Evolutionary conservation across 2,888 invertebrate species (phyloP).

Genomic region (Campoplex nolae): DNA sequence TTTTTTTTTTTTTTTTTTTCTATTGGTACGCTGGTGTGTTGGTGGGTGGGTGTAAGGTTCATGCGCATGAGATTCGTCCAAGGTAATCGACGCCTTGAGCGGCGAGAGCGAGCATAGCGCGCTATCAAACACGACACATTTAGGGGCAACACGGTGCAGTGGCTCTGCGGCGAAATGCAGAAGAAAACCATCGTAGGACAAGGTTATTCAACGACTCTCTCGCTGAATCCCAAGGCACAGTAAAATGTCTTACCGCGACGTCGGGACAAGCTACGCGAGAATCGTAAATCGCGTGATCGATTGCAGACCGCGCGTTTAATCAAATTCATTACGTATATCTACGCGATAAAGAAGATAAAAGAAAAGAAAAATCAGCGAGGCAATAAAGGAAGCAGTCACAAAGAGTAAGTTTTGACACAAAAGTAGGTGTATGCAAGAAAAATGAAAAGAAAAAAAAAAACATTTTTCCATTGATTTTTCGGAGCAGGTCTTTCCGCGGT

Average conservation of each 20-base stretch:
- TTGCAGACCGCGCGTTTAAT: not conserved
- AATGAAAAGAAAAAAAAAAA: too few species aligned
- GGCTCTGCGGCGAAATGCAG: slow-evolving; percentile 68
- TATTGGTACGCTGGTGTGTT: too few species aligned
- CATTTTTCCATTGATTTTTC: too few species aligned
- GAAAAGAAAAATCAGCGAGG: too few species aligned
- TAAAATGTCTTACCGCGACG: too few species aligned
- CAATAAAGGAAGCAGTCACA: too few species aligned
- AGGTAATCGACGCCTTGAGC: slow-evolving; percentile 36
- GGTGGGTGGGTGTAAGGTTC: not conserved
- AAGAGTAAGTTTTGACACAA: too few species aligned
- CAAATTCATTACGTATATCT: not conserved
- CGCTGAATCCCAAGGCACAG: not conserved
- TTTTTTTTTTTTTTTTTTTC: not conserved
- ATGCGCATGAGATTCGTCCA: slow-evolving; percentile 35
- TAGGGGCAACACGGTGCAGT: slow-evolving; percentile 63
- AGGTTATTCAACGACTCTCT: slow-evolving; percentile 36
- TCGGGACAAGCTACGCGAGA: too few species aligned
- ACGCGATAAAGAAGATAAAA: not conserved
- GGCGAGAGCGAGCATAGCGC: not conserved
- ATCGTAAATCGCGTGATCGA: not conserved
- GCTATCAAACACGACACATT: slow-evolving; percentile 33
- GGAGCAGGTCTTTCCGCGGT: too few species aligned
- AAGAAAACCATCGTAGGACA: slow-evolving; percentile 37
- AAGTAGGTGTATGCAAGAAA: too few species aligned